Conservation (phyloP, 2,888 invertebrate species). For the Mechanitis mazaeus region DNA sequence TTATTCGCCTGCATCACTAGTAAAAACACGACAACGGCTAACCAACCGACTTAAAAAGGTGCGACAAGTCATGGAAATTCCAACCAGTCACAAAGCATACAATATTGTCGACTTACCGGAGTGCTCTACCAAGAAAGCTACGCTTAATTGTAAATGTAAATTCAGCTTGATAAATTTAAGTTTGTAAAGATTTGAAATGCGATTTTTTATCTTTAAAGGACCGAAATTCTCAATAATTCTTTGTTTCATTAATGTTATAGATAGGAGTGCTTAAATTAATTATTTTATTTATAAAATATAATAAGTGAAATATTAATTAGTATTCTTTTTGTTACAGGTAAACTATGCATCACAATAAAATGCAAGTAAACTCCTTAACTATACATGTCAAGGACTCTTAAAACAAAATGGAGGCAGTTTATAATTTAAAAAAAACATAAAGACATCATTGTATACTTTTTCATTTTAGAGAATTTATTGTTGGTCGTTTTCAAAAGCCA, state of each 20-base stretch:
- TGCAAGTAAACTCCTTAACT: too few relatives aligned
- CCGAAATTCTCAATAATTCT: too few relatives aligned
- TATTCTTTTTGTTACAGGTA: conserved; percentile 53
- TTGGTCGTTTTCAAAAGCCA: conserved; percentile 9
- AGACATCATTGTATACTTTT: background rate
- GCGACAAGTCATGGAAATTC: conserved; percentile 51
- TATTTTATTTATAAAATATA: too few relatives aligned
- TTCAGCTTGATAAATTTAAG: conserved; percentile 42
- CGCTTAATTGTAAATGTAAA: conserved; percentile 41
- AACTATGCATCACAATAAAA: conserved; percentile 24
- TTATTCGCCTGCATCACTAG: conserved; percentile 75
- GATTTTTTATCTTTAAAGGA: too few relatives aligned
- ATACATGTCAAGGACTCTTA: too few relatives aligned
- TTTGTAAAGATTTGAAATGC: too few relatives aligned
- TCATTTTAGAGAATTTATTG: conserved; percentile 12
- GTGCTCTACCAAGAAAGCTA: conserved; percentile 63
- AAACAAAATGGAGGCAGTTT: background rate
- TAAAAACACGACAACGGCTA: conserved; percentile 67
- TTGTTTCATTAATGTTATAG: too few relatives aligned
- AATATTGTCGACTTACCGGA: conserved; percentile 49
- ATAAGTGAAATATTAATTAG: too few relatives aligned
- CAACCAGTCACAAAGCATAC: conserved; percentile 44
- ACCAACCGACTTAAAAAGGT: conserved; percentile 57
- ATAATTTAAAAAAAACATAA: conserved; percentile 8
- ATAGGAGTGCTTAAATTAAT: too few relatives aligned